phyloP scores from a whole-genome alignment of 1,140 invertebrate genomes.

The Magallana angulata region DNA sequence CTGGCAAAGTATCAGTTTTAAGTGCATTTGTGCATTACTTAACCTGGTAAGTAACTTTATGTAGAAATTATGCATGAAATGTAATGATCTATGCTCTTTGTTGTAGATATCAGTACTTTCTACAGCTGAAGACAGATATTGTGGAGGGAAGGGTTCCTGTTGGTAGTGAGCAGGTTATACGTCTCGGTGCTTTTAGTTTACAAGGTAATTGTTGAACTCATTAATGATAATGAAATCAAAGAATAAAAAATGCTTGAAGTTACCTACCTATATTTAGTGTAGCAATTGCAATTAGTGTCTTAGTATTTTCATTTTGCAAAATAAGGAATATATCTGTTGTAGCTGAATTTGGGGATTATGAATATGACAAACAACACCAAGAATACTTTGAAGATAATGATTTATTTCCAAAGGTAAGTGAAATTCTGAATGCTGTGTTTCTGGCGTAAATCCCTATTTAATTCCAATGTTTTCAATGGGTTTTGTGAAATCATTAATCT shows the following conservation, averaged over 20 bases:
- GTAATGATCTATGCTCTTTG: slow-evolving; percentile 53
- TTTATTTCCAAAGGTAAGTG: slow-evolving; percentile 89
- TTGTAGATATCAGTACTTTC: slow-evolving; percentile 94
- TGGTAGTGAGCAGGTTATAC: slow-evolving; percentile 91
- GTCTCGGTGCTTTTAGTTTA: slow-evolving; percentile 94
- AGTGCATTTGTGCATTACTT: neutral
- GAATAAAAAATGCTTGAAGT: no score
- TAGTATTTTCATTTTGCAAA: no score
- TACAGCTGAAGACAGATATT: slow-evolving; percentile 96
- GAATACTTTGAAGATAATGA: slow-evolving; percentile 95
- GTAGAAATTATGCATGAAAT: no score
- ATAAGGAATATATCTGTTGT: slow-evolving; percentile 49
- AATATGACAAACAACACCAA: slow-evolving; percentile 91
- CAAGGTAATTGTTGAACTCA: slow-evolving; percentile 82
- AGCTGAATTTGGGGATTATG: slow-evolving; percentile 97
- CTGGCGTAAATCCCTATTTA: no score
- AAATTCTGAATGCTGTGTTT: neutral
- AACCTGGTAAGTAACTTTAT: neutral
- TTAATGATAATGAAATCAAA: no score
- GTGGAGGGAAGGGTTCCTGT: slow-evolving; percentile 94
- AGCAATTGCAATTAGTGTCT: no score
- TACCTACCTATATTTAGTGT: no score
- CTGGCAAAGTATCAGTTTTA: no score
- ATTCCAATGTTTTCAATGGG: no score
- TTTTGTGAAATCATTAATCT: no score